Evolutionary conservation across 2,797 vertebrate genomes (phyloP).

Genomic region (Rachycentron canadum): DNA sequence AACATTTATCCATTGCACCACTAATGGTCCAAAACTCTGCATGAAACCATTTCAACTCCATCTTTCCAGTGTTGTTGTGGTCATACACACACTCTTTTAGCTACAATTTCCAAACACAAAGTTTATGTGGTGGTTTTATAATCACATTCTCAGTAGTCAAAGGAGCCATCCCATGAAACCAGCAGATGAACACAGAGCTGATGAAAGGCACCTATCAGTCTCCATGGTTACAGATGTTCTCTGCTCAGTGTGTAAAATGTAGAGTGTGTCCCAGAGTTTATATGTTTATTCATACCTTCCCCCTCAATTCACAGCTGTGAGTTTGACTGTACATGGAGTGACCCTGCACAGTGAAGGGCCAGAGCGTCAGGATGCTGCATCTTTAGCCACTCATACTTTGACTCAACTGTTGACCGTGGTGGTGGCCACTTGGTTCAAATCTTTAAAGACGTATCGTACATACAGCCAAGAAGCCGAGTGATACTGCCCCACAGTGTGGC

Average conservation of each 20-base stretch:
- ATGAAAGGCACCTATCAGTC: not conserved
- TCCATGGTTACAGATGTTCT: constrained; percentile 9
- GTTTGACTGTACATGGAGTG: constrained; percentile 16
- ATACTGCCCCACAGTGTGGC: constrained; percentile 33
- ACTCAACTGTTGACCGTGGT: constrained; percentile 31
- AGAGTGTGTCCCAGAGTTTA: constrained; percentile 1
- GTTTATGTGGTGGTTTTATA: not conserved
- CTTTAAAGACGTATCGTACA: constrained; percentile 25
- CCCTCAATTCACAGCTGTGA: not conserved
- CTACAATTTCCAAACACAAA: not conserved
- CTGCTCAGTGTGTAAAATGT: not conserved
- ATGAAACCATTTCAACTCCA: too few relatives aligned
- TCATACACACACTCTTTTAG: not conserved
- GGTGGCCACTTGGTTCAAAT: constrained; percentile 45
- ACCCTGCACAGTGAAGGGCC: not conserved
- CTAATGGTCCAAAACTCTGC: too few relatives aligned
- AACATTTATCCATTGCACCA: too few relatives aligned
- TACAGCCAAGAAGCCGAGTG: constrained; percentile 27
- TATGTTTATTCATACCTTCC: not conserved
- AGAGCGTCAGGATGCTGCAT: constrained; percentile 11
- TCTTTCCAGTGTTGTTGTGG: not conserved
- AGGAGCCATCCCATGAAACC: not conserved
- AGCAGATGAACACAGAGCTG: not conserved
- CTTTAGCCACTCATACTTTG: constrained; percentile 1
- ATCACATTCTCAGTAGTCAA: not conserved